Conservation (phyloP, 2,113 vertebrate genomes). For the cattle (Bos taurus) region DNA sequence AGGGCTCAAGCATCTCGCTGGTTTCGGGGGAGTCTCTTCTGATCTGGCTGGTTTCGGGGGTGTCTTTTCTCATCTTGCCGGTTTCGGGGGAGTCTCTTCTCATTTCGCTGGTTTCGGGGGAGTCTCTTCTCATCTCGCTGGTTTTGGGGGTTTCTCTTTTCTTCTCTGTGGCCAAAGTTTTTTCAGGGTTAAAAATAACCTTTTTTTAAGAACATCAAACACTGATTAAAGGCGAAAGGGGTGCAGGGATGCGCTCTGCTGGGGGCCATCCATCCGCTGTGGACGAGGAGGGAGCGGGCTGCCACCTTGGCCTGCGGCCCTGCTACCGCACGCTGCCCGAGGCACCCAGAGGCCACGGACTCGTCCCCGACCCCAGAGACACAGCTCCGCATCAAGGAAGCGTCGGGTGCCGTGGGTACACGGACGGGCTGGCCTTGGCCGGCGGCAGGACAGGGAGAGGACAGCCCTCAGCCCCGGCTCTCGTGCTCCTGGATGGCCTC, state of each 20-base stretch:
- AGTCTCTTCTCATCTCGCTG: no score
- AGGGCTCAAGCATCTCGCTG: neutral
- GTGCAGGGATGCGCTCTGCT: neutral
- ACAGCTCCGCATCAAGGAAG: fast-evolving
- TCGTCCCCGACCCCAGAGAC: fast-evolving
- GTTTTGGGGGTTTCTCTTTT: neutral
- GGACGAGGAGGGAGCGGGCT: fast-evolving
- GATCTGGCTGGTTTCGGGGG: neutral
- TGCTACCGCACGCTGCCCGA: neutral
- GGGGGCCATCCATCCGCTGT: neutral
- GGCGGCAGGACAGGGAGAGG: neutral
- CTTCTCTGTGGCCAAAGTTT: neutral
- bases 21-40: neutral
- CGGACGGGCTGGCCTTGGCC: fast-evolving
- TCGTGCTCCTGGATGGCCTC: neutral
- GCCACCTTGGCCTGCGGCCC: fast-evolving
- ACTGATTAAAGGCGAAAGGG: neutral
- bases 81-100: no score
- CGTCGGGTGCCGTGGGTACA: fast-evolving
- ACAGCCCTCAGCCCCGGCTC: neutral
- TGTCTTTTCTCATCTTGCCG: no score
- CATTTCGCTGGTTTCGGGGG: no score
- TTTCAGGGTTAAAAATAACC: neutral
- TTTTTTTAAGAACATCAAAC: neutral
- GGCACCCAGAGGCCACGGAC: no score